These are phyloP conservation scores for Callaeas wilsoni DNA, from an alignment of 2,113 vertebrate genomes.

Conservation along the genomic window DNA sequence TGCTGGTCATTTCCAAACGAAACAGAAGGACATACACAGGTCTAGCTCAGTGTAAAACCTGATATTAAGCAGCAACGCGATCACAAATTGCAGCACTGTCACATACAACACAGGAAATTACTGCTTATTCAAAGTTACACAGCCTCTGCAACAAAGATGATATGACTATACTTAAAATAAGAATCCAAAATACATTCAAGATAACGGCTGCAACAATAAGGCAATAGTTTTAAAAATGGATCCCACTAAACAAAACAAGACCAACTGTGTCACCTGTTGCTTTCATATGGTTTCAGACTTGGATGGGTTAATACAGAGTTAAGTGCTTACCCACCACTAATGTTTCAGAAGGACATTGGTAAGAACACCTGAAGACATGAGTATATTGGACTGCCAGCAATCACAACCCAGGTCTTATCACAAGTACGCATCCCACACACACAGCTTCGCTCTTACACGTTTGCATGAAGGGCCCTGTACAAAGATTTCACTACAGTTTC, in stretches of 20 bases:
- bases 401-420: constrained; percentile 21
- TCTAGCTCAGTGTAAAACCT: constrained; percentile 42
- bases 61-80: constrained; percentile 46
- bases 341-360: background rate
- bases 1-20: background rate
- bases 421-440: background rate
- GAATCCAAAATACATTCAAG: constrained; percentile 39
- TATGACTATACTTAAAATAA: constrained; percentile 15
- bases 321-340: constrained; percentile 15
- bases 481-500: background rate
- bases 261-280: background rate
- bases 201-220: constrained; percentile 49
- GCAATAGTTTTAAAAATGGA: constrained; percentile 44
- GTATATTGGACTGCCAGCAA: constrained; percentile 53
- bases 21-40: background rate
- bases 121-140: constrained; percentile 3
- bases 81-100: constrained; percentile 7
- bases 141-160: constrained; percentile 17
- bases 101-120: background rate
- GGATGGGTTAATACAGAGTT: background rate
- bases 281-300: background rate
- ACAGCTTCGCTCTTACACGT: background rate
- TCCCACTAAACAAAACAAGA: constrained; percentile 17
- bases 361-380: constrained; percentile 21
- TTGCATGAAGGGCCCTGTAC: background rate